Evolutionary conservation across 2,113 vertebrate species (phyloP), one percentile per base, ranked within the genome.

Genomic region (Saccopteryx bilineata): DNA sequence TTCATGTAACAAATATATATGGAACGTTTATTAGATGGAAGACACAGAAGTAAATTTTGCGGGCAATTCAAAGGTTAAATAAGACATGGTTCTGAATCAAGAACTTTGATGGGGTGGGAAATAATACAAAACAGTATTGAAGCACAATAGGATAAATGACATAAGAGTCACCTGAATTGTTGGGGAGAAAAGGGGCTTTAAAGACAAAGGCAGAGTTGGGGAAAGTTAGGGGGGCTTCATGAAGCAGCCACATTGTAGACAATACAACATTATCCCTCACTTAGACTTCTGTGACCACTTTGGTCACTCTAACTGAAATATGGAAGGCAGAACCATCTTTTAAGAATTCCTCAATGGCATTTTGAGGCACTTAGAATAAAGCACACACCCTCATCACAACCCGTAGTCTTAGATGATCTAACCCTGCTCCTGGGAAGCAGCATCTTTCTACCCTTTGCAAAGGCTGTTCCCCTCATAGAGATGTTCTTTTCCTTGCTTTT

Each of bases 1-100:
- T 2, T 71, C 15, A 81, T 72, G 93, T 69, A 92, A 58, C 14
- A 95, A 81, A 96, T 80, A 81, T 26, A 66, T 76, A 71, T 23
- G 5, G 72, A 68, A 58, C 9, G 58, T 19, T 52, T 48, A 65
- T 23, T 76, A 82, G 24, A n/a, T 75, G 60, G 39, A 86, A 93
- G 66, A 66, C 60, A 90, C 10, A 66, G 74, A 90, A 91, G 23
- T 58, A 66, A 33, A 11, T 50, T 94, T 58, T 66, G 52, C 23
- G 26, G 50, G 56, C 10, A 95, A 33, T 80, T 93, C 71, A 31
- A 66, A 91, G 74, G 56, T 13, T 56, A 26, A 89, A 9, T 33
- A 93, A 75, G 28, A 52, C 33, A 12, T 15, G 14, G 17, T 76
- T 75, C 21, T 92, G 60, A 87, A 78, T 90, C 33, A 90, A 31